Evolutionary conservation across 2,888 invertebrate species (phyloP), one percentile per base, ranked within the genome.

Genomic region (Aspidapion aeneum): DNA sequence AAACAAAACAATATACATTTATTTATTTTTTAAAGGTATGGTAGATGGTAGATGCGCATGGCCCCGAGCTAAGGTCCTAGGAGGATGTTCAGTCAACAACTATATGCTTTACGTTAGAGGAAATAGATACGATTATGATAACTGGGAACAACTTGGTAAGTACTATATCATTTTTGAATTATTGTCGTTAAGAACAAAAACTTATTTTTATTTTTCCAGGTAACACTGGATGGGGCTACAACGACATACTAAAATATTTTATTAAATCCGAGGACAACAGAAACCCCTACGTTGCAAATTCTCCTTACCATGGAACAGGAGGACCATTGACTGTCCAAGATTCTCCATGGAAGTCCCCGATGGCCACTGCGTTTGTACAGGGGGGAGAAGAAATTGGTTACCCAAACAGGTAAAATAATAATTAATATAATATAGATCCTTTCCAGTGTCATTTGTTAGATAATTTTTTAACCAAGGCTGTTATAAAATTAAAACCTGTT

Each of bases 61-160:
- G 94, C 93, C 94, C 0, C 82, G 96, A 57, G 93, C 93, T 18
- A 94, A 93, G 79, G 93, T 95, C 1, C 84, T 96, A 0, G 96
- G 96, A 1, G 96, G 96, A 0, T 91, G 91, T 0, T 91, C 91
- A 69, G 90, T 91, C 0, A 82, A 95, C 0, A 96, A 96, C 76
- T 93, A 93, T 77, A 94, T 96, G 95, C 83, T 95, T 1, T 96
- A 96, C 77, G 91, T 94, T 0, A 82, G 96, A 66, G 96, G 96
- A 12, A 79, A 89, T 76, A 84, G 84, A 62, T 83, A 87, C 70
- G 97, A 97, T 77, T 97, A 93, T 78, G 93, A 96, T 75, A 85
- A 88, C 55, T 97, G 97, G 96, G 93, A 93, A 72, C 81, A 85
- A 0, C 79, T 90, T 22, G 80, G 76, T 75, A 71, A 70, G 65